Percentiles rank a stretch among this genome's conserved stretches.
Conservation (phyloP, 2,113 vertebrate genomes). For the Falco punctatus region DNA sequence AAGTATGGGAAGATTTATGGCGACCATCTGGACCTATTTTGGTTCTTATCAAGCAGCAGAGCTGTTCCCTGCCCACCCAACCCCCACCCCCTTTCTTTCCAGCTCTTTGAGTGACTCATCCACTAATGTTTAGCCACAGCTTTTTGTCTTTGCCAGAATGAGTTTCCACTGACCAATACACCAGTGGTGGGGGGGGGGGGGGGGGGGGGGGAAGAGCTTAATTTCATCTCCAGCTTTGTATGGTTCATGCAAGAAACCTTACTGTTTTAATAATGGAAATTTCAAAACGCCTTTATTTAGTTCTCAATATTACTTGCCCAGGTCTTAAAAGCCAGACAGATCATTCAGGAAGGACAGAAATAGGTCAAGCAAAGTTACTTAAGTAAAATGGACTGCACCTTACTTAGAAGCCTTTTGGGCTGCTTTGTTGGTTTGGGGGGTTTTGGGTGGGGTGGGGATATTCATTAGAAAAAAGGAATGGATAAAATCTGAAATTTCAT, state of each 20-base stretch:
- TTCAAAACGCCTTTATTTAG: neutral
- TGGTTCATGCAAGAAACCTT: neutral
- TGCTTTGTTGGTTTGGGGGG: neutral
- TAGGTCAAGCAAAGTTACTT: neutral
- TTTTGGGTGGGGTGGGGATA: neutral
- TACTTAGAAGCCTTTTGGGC: neutral
- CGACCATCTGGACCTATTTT: neutral
- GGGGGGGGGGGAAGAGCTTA: neutral
- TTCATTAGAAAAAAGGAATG: neutral
- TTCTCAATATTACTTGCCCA: neutral
- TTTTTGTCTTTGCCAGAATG: slow-evolving; percentile 28
- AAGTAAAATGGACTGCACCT: neutral
- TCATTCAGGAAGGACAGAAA: neutral
- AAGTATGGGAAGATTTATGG: neutral
- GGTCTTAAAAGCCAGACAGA: neutral
- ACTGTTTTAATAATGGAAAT: neutral
- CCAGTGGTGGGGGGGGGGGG: neutral
- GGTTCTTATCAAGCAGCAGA: slow-evolving; percentile 34
- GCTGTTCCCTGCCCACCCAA: too few species aligned
- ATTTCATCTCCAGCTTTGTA: neutral
- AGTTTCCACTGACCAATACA: neutral
- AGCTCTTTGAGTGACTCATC: slow-evolving; percentile 27
- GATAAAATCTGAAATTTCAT: neutral
- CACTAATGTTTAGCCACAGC: neutral
- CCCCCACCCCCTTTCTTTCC: neutral